Evolutionary conservation across 2,888 invertebrate species (phyloP), one percentile per base, ranked within the genome.

Genomic region (Andrena camellia): DNA sequence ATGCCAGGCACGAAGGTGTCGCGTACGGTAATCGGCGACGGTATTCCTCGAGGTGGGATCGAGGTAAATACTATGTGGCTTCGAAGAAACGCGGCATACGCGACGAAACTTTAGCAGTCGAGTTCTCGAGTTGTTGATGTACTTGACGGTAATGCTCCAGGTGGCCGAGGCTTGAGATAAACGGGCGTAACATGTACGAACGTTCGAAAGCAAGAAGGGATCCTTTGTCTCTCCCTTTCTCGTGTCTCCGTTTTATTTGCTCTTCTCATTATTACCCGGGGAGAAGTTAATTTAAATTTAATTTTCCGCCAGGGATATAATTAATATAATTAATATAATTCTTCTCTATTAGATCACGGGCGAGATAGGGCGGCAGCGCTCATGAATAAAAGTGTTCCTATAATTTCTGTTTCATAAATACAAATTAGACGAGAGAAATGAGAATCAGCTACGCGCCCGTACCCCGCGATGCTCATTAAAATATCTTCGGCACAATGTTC

Each of bases 1-100:
- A 88, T 88, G 81, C 84, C 50, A 63, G 68, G 73, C 88, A 88
- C 88, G 88, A 62, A 86, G 71, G 60, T 76, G 88, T 88, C 79
- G 86, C 63, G 35, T 57, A 76, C 76, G 77, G 78, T 86, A 81
- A 87, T 87, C 86, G 76, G n/a, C 31, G 59, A 60, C 76, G 78
- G 86, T 75, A 74, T 79, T 87, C 81, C 59, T 74, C 54, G 71
- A 82, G 80, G 66, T 60, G 76, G 73, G 68, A 85, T 80, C 79
- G 62, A 52, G 69, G 54, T 60, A 10, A 23, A 23, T 23, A 13
- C 23, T 10, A 23, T 3, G 17, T 17, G 42, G 57, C 13, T 57
- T 57, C 57, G 57, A 10, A 13, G 57, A 57, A 57, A 26, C 57
- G 4, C 23, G 10, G 57, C 57, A 57, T 57, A 57, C 20, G 54